A percentile compares a stretch with the other conserved stretches of the same genome.
phyloP scores from a whole-genome alignment of 1,140 invertebrate species.

The Parasteatoda tepidariorum region DNA sequence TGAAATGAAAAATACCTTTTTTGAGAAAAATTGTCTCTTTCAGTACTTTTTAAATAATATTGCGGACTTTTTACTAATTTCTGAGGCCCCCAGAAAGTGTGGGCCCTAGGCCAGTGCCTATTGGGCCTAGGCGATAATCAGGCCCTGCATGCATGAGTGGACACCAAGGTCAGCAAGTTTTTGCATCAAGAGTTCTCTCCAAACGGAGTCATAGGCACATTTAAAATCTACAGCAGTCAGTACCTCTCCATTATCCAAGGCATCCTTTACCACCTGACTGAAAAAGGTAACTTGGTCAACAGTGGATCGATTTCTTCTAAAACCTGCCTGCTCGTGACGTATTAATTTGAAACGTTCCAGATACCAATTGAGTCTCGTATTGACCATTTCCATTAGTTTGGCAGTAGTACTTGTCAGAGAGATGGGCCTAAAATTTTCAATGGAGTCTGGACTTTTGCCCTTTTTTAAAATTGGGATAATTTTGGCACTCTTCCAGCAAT shows the following conservation, averaged over 20 bases:
- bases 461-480: background rate
- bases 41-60: too few species aligned
- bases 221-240: slow-evolving; percentile 9
- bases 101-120: too few species aligned
- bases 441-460: background rate
- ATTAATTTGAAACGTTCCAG: background rate
- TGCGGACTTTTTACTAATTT: too few species aligned
- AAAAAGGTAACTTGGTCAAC: background rate
- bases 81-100: too few species aligned
- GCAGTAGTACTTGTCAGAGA: background rate
- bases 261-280: slow-evolving; percentile 14
- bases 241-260: background rate
- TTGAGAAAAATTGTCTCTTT: too few species aligned
- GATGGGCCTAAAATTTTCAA: background rate
- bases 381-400: background rate
- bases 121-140: too few species aligned
- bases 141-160: too few species aligned
- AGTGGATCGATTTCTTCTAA: slow-evolving; percentile 1
- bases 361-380: slow-evolving; percentile 20
- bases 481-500: background rate
- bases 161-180: background rate
- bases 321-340: slow-evolving; percentile 2
- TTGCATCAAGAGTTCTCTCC: background rate
- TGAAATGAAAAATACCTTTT: too few species aligned
- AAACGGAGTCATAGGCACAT: background rate